Conservation (phyloP, 2,888 invertebrate species). For the Mythimna ferrago region DNA sequence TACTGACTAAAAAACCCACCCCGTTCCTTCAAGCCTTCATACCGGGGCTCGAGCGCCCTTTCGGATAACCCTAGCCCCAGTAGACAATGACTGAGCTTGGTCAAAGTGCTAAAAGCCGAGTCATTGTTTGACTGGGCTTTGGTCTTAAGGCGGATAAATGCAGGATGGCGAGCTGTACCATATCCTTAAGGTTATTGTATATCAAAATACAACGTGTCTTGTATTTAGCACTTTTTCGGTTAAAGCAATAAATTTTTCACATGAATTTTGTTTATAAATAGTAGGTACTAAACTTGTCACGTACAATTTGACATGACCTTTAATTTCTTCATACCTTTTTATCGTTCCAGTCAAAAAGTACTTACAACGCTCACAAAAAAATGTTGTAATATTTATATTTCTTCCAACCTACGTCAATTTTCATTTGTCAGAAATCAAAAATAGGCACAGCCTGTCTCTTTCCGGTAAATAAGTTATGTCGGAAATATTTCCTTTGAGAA, state of each 20-base stretch:
- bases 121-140: no score
- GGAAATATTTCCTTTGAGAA: conserved; percentile 27
- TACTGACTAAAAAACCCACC: no score
- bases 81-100: no score
- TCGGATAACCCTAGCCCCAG: no score
- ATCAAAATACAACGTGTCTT: no score
- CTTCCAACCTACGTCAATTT: conserved; percentile 57
- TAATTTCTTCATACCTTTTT: conserved; percentile 12
- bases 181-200: no score
- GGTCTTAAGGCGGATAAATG: no score
- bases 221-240: neutral
- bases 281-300: neutral
- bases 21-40: no score
- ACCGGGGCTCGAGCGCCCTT: no score
- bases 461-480: conserved; percentile 32
- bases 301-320: conserved; percentile 24
- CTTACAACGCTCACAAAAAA: conserved; percentile 14
- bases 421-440: conserved; percentile 55
- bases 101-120: no score
- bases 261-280: conserved; percentile 2
- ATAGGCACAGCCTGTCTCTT: conserved; percentile 14
- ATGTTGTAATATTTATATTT: conserved; percentile 54
- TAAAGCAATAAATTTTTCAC: neutral
- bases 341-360: conserved; percentile 8
- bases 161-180: no score